These are phyloP conservation scores for Zalophus californianus DNA, from an alignment of 2,797 vertebrate genomes.

Conservation along the genomic window DNA sequence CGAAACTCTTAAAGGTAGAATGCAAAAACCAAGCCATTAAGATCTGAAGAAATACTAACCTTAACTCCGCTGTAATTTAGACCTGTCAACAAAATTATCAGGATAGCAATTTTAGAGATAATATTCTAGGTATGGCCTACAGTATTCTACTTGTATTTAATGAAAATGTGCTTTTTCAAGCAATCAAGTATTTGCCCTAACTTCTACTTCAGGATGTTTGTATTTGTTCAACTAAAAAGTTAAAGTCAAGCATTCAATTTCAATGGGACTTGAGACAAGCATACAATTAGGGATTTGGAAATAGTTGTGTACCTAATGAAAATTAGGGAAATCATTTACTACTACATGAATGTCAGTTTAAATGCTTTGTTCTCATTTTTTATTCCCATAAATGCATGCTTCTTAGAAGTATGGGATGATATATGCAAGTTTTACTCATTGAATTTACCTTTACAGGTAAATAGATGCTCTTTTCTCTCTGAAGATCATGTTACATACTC, in stretches of 20 bases:
- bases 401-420: neutral
- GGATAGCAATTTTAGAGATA: conserved; percentile 73
- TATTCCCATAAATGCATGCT: neutral
- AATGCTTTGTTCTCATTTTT: conserved; percentile 18
- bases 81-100: conserved; percentile 75
- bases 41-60: conserved; percentile 84
- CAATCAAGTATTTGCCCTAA: conserved; percentile 86
- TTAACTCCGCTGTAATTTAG: conserved; percentile 67
- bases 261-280: conserved; percentile 53
- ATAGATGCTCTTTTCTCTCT: neutral
- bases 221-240: conserved; percentile 66
- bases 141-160: conserved; percentile 82
- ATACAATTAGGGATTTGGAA: conserved; percentile 54
- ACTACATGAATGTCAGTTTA: conserved; percentile 5
- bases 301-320: conserved; percentile 33
- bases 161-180: conserved; percentile 81
- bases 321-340: conserved; percentile 37
- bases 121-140: conserved; percentile 57
- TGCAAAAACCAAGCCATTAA: conserved; percentile 75
- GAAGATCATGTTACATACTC: neutral
- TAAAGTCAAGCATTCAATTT: conserved; percentile 63
- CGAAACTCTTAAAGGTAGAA: conserved; percentile 85
- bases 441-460: conserved; percentile 30
- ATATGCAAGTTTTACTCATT: neutral
- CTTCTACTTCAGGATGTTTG: conserved; percentile 79